These are phyloP conservation scores for Lutraria lutraria DNA, from an alignment of 2,888 invertebrate genomes.

Conservation along the genomic window DNA sequence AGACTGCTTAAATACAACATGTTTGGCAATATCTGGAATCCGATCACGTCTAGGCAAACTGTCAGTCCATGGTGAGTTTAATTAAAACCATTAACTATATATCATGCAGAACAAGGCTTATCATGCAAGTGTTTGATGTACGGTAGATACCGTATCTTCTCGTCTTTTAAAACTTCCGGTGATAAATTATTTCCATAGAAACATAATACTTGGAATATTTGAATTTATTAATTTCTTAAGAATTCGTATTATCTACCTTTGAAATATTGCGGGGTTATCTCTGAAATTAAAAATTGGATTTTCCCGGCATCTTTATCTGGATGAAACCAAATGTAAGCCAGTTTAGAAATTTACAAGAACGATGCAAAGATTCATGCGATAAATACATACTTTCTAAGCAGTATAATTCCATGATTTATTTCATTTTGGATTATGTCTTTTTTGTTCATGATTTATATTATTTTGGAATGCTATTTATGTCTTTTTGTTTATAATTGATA, in stretches of 20 bases:
- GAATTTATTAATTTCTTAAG: neutral
- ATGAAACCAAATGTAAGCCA: too few species aligned
- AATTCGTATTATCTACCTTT: neutral
- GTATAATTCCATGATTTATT: too few species aligned
- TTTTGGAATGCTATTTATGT: too few species aligned
- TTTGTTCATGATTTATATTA: too few species aligned
- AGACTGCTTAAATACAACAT: too few species aligned
- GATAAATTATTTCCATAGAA: neutral
- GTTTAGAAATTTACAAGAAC: too few species aligned
- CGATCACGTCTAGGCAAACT: neutral
- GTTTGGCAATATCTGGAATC: neutral
- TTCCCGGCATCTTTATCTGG: too few species aligned
- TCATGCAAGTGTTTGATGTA: conserved; percentile 10
- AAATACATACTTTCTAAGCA: too few species aligned
- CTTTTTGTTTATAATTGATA: too few species aligned
- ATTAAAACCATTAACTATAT: neutral
- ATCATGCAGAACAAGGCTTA: conserved; percentile 8
- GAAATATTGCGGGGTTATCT: neutral
- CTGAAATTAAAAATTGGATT: too few species aligned
- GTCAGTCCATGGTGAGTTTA: neutral
- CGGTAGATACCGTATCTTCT: neutral
- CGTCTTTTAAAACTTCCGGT: neutral
- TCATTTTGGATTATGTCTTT: too few species aligned
- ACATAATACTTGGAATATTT: neutral
- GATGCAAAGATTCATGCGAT: too few species aligned